Base-by-base conservation (phyloP, 2,888 invertebrate species). In the Horisme vitalbata region DNA sequence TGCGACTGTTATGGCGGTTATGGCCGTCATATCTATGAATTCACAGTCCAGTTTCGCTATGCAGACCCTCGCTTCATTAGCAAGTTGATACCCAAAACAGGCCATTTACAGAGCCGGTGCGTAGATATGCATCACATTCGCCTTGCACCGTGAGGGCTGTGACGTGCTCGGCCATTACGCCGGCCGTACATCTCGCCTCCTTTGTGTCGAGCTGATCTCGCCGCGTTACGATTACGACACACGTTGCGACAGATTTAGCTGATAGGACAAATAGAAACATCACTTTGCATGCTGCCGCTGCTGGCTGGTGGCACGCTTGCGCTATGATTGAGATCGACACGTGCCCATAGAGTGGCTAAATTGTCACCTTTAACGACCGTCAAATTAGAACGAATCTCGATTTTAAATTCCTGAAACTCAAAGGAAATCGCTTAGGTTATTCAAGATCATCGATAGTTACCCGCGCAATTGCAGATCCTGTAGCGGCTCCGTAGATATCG, bases 21-120 rank as follows among this genome's bases (percentile, higher is more conserved):
- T 61, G 64, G 70, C 64, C 64, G 72, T 80, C 80, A 83, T 83
- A 85, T 82, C 81, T 79, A 70, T 78, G 72, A 75, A 79, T 82
- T 75, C 79, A 71, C 74, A 75, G 75, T 74, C 78, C 68, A 79
- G 83, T 84, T 86, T 79, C 73, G 73, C 79, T 65, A 71, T 75
- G 71, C 74, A 72, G 75, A 62, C 68, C 68, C 63, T 68, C 65
- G 75, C 81, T 88, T 87, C 88, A 88, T 88, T 89, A 88, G 85
- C 82, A 84, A 86, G 80, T 79, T 79, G 85, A 86, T 86, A 80
- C 82, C 87, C 84, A 81, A 88, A 88, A 87, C 83, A 79, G 82
- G 67, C 83, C 83, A 85, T 86, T 86, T 86, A 83, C 81, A 80
- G 80, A 81, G 80, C 75, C 79, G 67, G 80, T 81, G 79, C 72